Base-by-base conservation (phyloP, 92 coral and sea anemone genomes). In the Galaxea fascicularis region DNA sequence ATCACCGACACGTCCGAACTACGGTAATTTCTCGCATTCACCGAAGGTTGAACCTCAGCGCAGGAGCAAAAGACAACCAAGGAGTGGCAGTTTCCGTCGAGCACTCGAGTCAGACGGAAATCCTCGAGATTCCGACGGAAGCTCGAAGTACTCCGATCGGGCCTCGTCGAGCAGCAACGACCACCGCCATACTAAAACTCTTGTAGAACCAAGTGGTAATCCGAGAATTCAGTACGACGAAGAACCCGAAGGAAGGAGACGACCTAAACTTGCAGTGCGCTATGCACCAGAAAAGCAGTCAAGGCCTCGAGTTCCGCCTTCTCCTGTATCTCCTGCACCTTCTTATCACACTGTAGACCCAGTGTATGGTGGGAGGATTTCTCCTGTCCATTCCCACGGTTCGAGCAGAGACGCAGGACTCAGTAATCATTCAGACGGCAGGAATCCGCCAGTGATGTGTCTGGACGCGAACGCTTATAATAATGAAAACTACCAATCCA, bases 271-370 rank as follows among this genome's bases (percentile, higher is more conserved):
- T 3, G 86, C 89, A 22, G 88, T 69, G 41, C 74, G 91, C 4
- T 76, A 63, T 35, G 71, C 78, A 65, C 78, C 86, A 7, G 74
- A 63, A 13, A 46, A 64, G 27, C 59, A 7, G 24, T 22, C 71
- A 35, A 72, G 65, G 49, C 52, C 77, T 35, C 91, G 84, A 49
- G 46, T 27, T 27, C 76, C 75, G 8, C 47, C 75, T 49, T 79
- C 89, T n/a, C 92, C 97, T 1, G 84, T 91, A 56, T 96, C 99
- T 22, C 98, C 99, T 21, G 97, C 97, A 1, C 99, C 99, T 16
- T 95, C 98, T 7, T 96, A 96, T 63, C 94, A 93, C 78, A 87
- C 90, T 41, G 79, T 46, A 58, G 82, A 83, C 54, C 87, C 87
- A 11, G 71, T 62, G 49, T 52, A 26, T 22, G 65, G 46, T 8